A percentile compares a stretch with the other conserved stretches of the same genome.
These are phyloP conservation scores for Synergus umbraculus DNA, from an alignment of 2,888 invertebrate species.

Conservation along the genomic window DNA sequence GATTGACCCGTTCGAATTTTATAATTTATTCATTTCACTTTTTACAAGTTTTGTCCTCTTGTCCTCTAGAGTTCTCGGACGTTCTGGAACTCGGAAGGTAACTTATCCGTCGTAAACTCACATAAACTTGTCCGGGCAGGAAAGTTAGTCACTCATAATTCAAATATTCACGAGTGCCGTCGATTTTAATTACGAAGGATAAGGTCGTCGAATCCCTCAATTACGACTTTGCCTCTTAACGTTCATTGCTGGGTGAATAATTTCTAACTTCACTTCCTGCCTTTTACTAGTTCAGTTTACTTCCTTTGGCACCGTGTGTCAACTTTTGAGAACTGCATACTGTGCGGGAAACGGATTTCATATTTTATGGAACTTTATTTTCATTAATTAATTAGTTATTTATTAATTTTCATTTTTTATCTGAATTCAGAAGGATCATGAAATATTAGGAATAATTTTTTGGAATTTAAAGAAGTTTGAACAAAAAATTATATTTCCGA, in stretches of 20 bases:
- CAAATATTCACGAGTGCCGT: conserved; percentile 24
- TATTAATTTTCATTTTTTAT: no score
- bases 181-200: conserved; percentile 25
- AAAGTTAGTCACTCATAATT: conserved; percentile 25
- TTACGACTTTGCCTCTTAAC: conserved; percentile 10
- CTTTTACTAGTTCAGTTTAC: background rate
- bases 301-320: background rate
- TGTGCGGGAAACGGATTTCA: background rate
- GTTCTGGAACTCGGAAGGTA: background rate
- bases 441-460: no score
- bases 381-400: no score
- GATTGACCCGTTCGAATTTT: background rate
- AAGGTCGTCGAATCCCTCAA: background rate
- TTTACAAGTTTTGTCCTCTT: background rate
- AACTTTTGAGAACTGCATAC: background rate
- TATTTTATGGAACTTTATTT: background rate
- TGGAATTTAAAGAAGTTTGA: no score
- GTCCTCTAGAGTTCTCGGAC: conserved; percentile 19
- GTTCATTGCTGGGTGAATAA: conserved; percentile 26
- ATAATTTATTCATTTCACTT: conserved; percentile 25
- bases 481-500: no score
- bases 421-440: no score
- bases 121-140: background rate
- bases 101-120: conserved; percentile 22
- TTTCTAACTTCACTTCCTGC: conserved; percentile 4